These are phyloP conservation scores for fruit fly (Drosophila melanogaster) DNA, from an alignment of 1,140 invertebrate species.

Conservation along the genomic window Release_6_plus_ISO1_MT NT_037436.4:6355501-6356000, in stretches of 20 bases:
- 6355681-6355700: conserved; percentile 53
- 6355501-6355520: conserved; percentile 18
- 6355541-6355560: not conserved
- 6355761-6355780: conserved; percentile 85
- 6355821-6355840: conserved; percentile 13
- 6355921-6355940: conserved; percentile 83
- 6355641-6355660: conserved; percentile 68
- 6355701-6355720: conserved; percentile 42
- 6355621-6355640: conserved; percentile 77
- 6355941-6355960: conserved; percentile 84
- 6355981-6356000: conserved; percentile 44
- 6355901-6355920: conserved; percentile 84
- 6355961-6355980: conserved; percentile 36
- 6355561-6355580: conserved; percentile 31
- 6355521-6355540: not conserved
- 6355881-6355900: conserved; percentile 84
- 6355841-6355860: conserved; percentile 43
- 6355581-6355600: conserved; percentile 69
- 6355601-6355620: conserved; percentile 82
- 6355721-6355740: conserved; percentile 82
- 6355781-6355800: conserved; percentile 82
- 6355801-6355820: conserved; percentile 56
- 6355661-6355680: conserved; percentile 71
- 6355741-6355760: conserved; percentile 83
- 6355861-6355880: conserved; percentile 83